Evolutionary conservation across 2,888 invertebrate species (phyloP), one percentile per base, ranked within the genome.

Genomic region (Seira ritae): DNA sequence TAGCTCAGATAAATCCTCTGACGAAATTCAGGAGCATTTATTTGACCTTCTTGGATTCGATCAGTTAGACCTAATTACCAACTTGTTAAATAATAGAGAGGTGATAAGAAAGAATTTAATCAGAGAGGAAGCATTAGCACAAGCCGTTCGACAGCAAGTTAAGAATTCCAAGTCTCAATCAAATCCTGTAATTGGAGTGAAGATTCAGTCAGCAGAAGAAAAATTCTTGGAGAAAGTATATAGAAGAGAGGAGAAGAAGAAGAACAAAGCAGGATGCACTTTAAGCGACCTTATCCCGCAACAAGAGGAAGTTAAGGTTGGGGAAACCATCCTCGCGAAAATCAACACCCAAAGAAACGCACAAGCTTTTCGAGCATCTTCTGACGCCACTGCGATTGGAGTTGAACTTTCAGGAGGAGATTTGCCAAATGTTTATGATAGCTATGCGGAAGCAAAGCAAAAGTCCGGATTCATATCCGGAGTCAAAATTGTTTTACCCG

Each of bases 1-100:
- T 0, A 93, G 93, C 86, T 93, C 94, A 0, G 91, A 92, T 15
- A 92, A 93, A 86, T 92, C 92, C 31, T 94, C 93, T 87, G 94
- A 94, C 84, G 95, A 95, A 89, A 91, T 96, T 84, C 95, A 96
- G 90, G 95, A 95, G 19, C 89, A 93, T 91, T 91, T 98, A 20
- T 95, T 97, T 90, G 98, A 98, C 89, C 91, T 98, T 2, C 92
- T 97, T 23, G 98, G 98, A 0, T 97, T 95, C 90, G 96, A 97
- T 88, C 90, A 94, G 89, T 94, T 96, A 90, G 96, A 96, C 89
- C 92, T 96, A 80, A 94, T 95, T 31, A 92, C 93, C 82, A 92
- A 92, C 55, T 90, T 96, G 83, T 90, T 96, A 31, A 92, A 93
- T 73, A 93, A 95, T 88, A 92, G 96, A 22, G 73, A 62, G 1